These are phyloP conservation scores for Peromyscus polionotus DNA, from an alignment of 2,113 vertebrate genomes.

Conservation along the genomic window DNA sequence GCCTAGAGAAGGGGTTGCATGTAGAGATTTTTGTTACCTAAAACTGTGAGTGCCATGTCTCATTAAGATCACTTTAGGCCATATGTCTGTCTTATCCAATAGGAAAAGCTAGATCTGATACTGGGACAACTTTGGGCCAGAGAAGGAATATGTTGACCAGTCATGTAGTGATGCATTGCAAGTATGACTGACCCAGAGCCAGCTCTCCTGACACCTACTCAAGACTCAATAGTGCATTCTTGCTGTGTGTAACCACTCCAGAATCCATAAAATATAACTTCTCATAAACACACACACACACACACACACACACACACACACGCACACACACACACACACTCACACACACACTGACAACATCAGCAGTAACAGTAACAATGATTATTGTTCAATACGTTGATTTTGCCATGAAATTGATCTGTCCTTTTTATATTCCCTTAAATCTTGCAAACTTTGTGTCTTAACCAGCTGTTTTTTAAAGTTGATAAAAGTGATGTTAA, in stretches of 20 bases:
- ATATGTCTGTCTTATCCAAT: neutral
- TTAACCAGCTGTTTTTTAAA: constrained; percentile 47
- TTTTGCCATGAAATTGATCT: constrained; percentile 28
- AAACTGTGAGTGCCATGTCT: neutral
- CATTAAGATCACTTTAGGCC: neutral
- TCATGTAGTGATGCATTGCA: neutral
- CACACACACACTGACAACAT: neutral
- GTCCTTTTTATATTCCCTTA: constrained; percentile 3
- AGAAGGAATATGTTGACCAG: neutral
- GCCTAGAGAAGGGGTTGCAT: neutral
- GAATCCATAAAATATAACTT: neutral
- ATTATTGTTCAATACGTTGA: neutral
- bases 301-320: neutral
- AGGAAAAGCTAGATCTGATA: neutral
- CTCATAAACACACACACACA: neutral
- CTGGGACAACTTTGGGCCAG: neutral
- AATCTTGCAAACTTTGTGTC: constrained; percentile 36
- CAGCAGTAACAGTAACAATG: neutral
- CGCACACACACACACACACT: no score
- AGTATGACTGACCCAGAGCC: neutral
- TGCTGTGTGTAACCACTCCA: neutral
- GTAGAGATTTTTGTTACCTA: neutral
- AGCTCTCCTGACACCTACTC: neutral
- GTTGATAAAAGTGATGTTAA: constrained; percentile 13
- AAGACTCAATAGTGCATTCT: neutral